Evolutionary conservation across 2,888 invertebrate genomes (phyloP), one percentile per base, ranked within the genome.

Genomic region (Pseudeuparius sepicola): DNA sequence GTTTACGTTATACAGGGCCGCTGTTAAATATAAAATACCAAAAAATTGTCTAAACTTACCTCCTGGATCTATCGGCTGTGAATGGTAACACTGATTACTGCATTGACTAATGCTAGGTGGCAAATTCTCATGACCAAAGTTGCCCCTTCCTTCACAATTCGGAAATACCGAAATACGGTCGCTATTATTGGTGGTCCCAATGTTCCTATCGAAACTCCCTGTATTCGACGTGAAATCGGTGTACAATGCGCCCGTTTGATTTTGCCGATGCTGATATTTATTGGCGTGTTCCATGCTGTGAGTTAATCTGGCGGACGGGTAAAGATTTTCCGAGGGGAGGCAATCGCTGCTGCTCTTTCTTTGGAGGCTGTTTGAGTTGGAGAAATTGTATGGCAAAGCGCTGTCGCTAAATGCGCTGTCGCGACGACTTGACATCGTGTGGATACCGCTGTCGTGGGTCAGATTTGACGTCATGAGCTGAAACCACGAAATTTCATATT

Each of bases 391-490:
- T 10, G 44, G 42, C 10, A 48, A 29, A 3, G 47, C 45, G 32
- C 51, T 50, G 28, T 59, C 59, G 41, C 57, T 59, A 37, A 55
- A 56, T 4, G 57, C 59, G 36, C 60, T 60, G 10, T 58, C 60
- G 29, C 56, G 48, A 36, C 57, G 56, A 13, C 54, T 56, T 4
- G 69, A 63, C 60, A 71, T 68, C 4, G 71, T 71, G 29, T 66
- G 58, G 16, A 71, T 65, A 6, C 71, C 71, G 48, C 71, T 71
- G 45, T 71, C 71, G 33, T 64, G 58, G 11, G 65, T 56, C 17
- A 56, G 41, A 45, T 61, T 55, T 10, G 60, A 61, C 3, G 52
- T 35, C 55, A 66, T 57, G 15, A 60, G 38, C 47, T 48, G 13
- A 24, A 37, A 39, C 3, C 16, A 20, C 18, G 6, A 36, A 31